These are phyloP conservation scores for Spatulosminthurus flaviceps DNA, from an alignment of 2,888 invertebrate genomes.

Conservation along the genomic window DNA sequence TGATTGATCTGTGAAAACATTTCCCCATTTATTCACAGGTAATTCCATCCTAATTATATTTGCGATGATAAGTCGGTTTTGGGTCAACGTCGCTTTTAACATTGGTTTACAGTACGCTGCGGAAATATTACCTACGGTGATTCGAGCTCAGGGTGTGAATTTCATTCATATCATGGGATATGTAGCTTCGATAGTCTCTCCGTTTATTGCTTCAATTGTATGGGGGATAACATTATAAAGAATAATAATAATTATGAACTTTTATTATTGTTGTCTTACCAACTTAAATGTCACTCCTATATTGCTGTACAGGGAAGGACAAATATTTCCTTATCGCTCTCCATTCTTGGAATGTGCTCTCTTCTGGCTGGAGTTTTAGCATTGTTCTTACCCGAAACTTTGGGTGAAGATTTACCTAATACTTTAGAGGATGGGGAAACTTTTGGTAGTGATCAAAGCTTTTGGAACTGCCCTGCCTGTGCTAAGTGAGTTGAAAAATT, in stretches of 20 bases:
- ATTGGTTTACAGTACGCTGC: conserved; percentile 90
- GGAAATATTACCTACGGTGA: conserved; percentile 85
- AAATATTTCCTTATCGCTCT: conserved; percentile 77
- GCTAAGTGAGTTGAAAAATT: conserved; percentile 48
- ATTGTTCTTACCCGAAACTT: conserved; percentile 84
- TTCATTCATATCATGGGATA: conserved; percentile 64
- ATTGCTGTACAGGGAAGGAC: conserved; percentile 77
- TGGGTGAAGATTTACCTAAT: conserved; percentile 85
- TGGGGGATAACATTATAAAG: conserved; percentile 64
- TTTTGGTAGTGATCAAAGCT: conserved; percentile 80
- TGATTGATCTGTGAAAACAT: too few relatives aligned
- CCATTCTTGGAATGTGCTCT: conserved; percentile 80
- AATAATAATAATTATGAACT: neutral
- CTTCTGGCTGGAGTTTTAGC: conserved; percentile 79
- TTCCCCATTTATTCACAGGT: conserved; percentile 26
- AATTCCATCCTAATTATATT: conserved; percentile 65
- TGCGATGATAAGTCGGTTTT: conserved; percentile 84
- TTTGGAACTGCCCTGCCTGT: conserved; percentile 76
- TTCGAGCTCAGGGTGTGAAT: conserved; percentile 68
- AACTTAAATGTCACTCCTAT: too few relatives aligned
- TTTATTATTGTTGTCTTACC: too few relatives aligned
- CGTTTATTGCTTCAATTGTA: conserved; percentile 85
- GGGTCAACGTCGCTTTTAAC: conserved; percentile 89
- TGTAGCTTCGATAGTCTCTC: conserved; percentile 67
- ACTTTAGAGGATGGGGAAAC: conserved; percentile 86